These are phyloP conservation scores for Synaphobranchus kaupii DNA, from an alignment of 2,797 vertebrate genomes.

Conservation along the genomic window DNA sequence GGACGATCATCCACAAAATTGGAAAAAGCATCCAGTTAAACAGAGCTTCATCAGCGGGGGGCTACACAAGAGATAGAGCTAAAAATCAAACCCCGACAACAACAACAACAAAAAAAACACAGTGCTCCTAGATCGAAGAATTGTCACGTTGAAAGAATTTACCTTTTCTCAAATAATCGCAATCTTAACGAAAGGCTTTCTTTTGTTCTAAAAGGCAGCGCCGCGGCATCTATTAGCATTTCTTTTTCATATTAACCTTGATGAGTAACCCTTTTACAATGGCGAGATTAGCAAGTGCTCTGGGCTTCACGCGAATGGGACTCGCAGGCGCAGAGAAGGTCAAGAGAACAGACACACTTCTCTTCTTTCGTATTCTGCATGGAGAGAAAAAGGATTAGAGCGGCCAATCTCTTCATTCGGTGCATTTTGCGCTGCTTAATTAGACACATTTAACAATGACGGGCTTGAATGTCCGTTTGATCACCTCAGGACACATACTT, in stretches of 20 bases:
- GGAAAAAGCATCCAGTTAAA: constrained; percentile 48
- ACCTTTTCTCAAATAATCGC: constrained; percentile 48
- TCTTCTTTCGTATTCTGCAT: constrained; percentile 9
- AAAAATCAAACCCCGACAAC: constrained; percentile 36
- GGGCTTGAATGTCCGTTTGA: background rate
- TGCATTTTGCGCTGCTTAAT: background rate
- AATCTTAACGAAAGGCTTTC: constrained; percentile 44
- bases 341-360: constrained; percentile 20
- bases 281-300: constrained; percentile 24
- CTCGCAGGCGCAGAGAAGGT: constrained; percentile 13
- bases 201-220: constrained; percentile 38
- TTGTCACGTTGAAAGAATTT: constrained; percentile 18
- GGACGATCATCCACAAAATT: constrained; percentile 24
- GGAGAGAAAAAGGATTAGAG: constrained; percentile 9
- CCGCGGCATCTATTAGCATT: constrained; percentile 34
- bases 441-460: constrained; percentile 19
- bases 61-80: constrained; percentile 41
- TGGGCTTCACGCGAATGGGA: constrained; percentile 12
- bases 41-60: constrained; percentile 34
- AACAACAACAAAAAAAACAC: background rate
- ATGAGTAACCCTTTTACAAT: constrained; percentile 17
- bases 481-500: background rate
- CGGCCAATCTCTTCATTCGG: constrained; percentile 6
- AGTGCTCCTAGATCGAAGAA: background rate
- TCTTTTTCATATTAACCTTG: constrained; percentile 28